Base-by-base conservation (phyloP, 2,113 vertebrate species). In the Laticauda laticaudata region DNA sequence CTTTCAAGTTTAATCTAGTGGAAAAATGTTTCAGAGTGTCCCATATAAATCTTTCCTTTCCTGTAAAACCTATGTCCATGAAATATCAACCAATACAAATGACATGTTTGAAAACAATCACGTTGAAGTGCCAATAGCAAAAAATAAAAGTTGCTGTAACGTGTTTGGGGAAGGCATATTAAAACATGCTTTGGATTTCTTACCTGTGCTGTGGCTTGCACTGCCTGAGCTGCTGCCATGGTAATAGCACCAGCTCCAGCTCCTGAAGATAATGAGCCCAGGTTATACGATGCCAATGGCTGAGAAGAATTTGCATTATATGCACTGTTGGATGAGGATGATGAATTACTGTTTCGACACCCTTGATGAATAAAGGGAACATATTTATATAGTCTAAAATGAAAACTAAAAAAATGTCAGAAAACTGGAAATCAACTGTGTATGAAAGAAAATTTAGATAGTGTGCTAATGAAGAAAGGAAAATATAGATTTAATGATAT, bases 161-260 rank as follows among this genome's bases (percentile, higher is more conserved):
- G 7, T 94, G 55, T 0, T 0, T 91, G 91, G 87, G 92, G 93
- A 21, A 96, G 43, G 91, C 51, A 43, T 92, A 96, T 96, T 94
- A 92, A 94, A 93, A 9, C 91, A 91, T 94, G 93, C 90, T 88
- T 88, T 54, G 24, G 64, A 64, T 93, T 94, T 51, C 15, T 94
- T 96, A 99, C 99, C 99, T 99, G 99, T 8, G 99, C 99, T 0
- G 99, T 99, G 91, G 99, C 99, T 97, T 99, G 99, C 23, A 99
- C 99, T 43, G 99, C 99, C 96, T 99, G 99, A n/a, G 99, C 99
- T 11, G 99, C 99, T 91, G 99, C 99, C 98, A 99, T 99, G 96
- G 98, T 99, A 97, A 99, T 99, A 94, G 99, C 99, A n/a, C 99
- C 99, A 10, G 99, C 99, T 56, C 99, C 99, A 0, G 98, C 98